Evolutionary conservation across 2,113 vertebrate genomes (phyloP).

Genomic region (Suricata suricatta): DNA sequence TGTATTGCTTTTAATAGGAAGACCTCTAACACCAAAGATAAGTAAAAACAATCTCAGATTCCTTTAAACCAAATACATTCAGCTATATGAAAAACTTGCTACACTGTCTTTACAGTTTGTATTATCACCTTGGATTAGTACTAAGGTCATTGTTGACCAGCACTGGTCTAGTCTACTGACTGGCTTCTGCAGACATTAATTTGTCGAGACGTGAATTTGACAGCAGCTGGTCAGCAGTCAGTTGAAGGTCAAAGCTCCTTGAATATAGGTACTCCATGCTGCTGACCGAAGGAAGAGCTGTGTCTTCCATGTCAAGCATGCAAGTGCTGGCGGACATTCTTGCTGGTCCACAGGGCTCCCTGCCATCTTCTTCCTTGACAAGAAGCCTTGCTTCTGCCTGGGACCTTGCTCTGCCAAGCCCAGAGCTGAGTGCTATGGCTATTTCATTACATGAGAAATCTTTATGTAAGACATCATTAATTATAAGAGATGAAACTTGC

Average conservation of each 20-base stretch:
- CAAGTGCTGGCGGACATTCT: neutral
- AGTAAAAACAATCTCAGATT: conserved; percentile 3
- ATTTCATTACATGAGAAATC: neutral
- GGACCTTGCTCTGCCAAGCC: neutral
- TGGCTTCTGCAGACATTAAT: neutral
- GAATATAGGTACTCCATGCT: neutral
- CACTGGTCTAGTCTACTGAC: neutral
- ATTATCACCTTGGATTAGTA: neutral
- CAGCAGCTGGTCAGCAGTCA: neutral
- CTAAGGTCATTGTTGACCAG: neutral
- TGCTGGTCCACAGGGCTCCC: neutral
- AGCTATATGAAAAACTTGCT: neutral
- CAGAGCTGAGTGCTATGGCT: neutral
- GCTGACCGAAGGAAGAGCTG: neutral
- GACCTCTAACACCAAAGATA: neutral
- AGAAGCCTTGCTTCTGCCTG: neutral
- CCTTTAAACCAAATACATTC: neutral
- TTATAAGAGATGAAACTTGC: neutral
- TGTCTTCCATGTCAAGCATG: neutral
- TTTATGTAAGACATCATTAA: neutral
- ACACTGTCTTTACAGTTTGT: neutral
- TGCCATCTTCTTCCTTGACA: neutral
- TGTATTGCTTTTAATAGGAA: neutral
- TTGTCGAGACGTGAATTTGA: neutral
- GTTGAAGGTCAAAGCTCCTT: neutral